A percentile compares a stretch with the other conserved stretches of the same genome.
Evolutionary conservation across 2,888 invertebrate species (phyloP).

Genomic region (Caradrina kadenii): DNA sequence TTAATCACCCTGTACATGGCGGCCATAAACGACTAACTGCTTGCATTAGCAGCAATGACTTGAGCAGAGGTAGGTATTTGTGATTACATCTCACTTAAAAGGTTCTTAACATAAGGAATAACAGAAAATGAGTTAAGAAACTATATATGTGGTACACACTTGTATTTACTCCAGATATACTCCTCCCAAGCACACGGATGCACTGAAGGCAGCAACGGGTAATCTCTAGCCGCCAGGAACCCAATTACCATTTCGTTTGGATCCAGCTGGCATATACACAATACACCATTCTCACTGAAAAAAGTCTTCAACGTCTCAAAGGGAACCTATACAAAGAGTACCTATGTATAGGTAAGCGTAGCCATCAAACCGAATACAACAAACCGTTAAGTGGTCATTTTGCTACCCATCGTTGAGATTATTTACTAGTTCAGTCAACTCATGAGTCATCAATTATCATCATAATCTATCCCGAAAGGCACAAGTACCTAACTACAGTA

Average conservation of each 20-base stretch:
- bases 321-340: no score
- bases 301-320: not conserved
- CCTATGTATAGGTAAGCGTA: not conserved
- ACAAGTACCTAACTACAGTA: no score
- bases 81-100: not conserved
- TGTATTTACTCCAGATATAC: constrained; percentile 91
- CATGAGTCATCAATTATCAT: no score
- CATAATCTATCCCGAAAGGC: no score
- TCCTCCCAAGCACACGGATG: constrained; percentile 89
- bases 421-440: no score
- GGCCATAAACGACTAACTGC: no score
- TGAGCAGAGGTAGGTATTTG: no score
- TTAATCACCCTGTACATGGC: no score
- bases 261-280: constrained; percentile 87
- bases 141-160: constrained; percentile 70
- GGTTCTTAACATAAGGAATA: no score
- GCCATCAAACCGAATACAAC: not conserved
- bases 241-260: constrained; percentile 75
- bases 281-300: constrained; percentile 85
- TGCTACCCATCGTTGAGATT: no score
- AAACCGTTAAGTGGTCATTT: not conserved
- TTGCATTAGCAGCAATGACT: no score
- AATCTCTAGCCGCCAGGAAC: constrained; percentile 81
- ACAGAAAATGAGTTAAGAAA: no score
- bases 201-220: constrained; percentile 90